Base-by-base conservation (phyloP, 2,113 vertebrate species). In the Podocnemis expansa region DNA sequence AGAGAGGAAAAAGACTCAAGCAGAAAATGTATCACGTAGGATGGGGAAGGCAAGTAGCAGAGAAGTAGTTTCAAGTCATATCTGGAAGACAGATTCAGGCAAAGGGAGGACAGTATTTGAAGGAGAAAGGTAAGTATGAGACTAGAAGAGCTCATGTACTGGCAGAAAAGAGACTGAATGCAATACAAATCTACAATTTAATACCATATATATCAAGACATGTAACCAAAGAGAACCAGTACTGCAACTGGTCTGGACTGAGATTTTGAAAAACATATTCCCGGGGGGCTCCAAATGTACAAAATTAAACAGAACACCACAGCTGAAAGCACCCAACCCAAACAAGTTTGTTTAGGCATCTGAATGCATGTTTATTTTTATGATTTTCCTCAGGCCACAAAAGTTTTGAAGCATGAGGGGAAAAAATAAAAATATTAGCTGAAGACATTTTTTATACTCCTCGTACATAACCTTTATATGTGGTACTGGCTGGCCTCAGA, bases 251-350 rank as follows among this genome's bases (percentile, higher is more conserved):
- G 67, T 38, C n/a, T 70, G 67, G 34, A 38, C 3, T 85, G 45
- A 24, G 6, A 29, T 14, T 45, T 67, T 70, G 27, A 16, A 60
- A 43, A 11, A 43, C n/a, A 11, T 81, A 52, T 54, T 60, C 79
- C 52, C 1, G 38, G 49, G 70, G 10, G 79, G 1, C 1, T 60
- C n/a, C 43, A 13, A 83, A 67, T 10, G 6, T 45, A 6, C 1
- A 88, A 87, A 85, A 87, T 75, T 10, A 75, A 14, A 89, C 3
- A 4, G 7, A 85, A 78, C 9, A 91, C 73, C 6, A 76, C 1
- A 52, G 43, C 9, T 1, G 8, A 78, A 85, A 58, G 2, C 84
- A 73, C 58, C 58, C 29, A 60, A 60, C 29, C 58, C 29, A 60
- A 60, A 31, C 29, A 60, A 7, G 27, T 67, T 90, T 75, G 4